A percentile compares a stretch with the other conserved stretches of the same genome.
Conservation (phyloP, 2,888 invertebrate species). For the Melanargia galathea region DNA sequence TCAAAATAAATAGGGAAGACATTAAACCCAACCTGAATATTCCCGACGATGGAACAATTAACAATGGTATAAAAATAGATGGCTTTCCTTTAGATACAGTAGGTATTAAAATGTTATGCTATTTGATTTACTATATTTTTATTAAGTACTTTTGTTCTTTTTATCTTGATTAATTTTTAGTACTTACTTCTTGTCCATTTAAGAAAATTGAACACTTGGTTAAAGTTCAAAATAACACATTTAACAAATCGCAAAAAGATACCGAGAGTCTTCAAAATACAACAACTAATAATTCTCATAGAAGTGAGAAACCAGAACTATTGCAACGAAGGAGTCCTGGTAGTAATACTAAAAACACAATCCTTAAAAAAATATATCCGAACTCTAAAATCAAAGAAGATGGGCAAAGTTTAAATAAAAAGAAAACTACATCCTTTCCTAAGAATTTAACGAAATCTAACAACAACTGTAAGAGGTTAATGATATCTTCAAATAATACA, state of each 20-base stretch:
- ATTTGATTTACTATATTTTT: background rate
- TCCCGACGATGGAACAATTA: background rate
- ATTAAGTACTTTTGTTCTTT: background rate
- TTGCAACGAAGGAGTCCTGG: slow-evolving; percentile 11
- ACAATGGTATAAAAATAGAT: background rate
- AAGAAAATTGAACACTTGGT: background rate
- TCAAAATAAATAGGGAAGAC: background rate
- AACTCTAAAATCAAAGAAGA: slow-evolving; percentile 12
- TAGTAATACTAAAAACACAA: slow-evolving; percentile 22
- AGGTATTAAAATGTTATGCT: slow-evolving; percentile 7
- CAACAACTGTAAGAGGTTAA: slow-evolving; percentile 2
- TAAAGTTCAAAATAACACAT: background rate
- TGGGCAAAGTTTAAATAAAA: slow-evolving; percentile 8
- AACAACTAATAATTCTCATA: slow-evolving; percentile 1
- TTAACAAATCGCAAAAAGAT: background rate
- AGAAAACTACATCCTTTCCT: slow-evolving; percentile 9
- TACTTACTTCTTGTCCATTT: background rate
- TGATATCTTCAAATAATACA: slow-evolving; percentile 8
- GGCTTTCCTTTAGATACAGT: slow-evolving; percentile 6
- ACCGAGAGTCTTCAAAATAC: background rate
- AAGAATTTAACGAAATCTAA: slow-evolving; percentile 5
- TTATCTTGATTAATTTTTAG: background rate
- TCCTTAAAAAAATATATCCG: slow-evolving; percentile 21
- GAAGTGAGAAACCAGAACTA: slow-evolving; percentile 2
- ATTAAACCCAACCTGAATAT: slow-evolving; percentile 2